Base-by-base conservation (phyloP, 2,888 invertebrate genomes). In the Phengaris alcon region DNA sequence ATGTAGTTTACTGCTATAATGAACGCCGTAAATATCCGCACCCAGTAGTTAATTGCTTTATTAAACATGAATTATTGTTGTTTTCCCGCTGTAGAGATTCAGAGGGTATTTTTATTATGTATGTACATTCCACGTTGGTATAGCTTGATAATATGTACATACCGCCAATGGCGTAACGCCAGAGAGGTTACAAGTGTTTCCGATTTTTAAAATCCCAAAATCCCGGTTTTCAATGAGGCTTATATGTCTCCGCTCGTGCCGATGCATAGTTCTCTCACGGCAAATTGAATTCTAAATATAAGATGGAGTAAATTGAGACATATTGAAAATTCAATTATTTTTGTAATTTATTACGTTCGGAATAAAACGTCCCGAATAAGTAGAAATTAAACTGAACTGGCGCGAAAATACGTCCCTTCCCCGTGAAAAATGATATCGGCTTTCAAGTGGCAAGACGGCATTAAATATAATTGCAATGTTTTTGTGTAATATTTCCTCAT, bases 211-310 rank as follows among this genome's bases (percentile, higher is more conserved):
- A 35, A 35, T 2, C 35, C 3, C 35, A 35, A 35, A 35, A 35
- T 35, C 4, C 2, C 2, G 3, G 35, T 35, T 35, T 35, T 35
- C 35, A 35, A 35, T 35, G 35, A 35, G 35, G 35, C 15, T 59
- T 10, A 15, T 59, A 59, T 35, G 35, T 59, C 10, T 7, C 22
- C 15, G 22, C 22, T 9, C 57, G 15, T 57, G 57, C n/a, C 57
- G 9, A 57, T 10, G 35, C 35, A 35, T 35, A 35, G 35, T 2
- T 35, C 35, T 35, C 35, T 2, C 35, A 35, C 35, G 35, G 59
- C 35, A 59, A 59, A 59, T 59, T 57, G 59, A 59, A 10, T 59
- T 59, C 59, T 59, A 22, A 59, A 59, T 59, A 59, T 59, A 59
- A 64, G 35, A 35, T 5, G 12, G 35, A 6, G 64, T 6, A 35